Base-by-base conservation (phyloP, 2,113 vertebrate genomes). In the Atractosteus spatula region DNA sequence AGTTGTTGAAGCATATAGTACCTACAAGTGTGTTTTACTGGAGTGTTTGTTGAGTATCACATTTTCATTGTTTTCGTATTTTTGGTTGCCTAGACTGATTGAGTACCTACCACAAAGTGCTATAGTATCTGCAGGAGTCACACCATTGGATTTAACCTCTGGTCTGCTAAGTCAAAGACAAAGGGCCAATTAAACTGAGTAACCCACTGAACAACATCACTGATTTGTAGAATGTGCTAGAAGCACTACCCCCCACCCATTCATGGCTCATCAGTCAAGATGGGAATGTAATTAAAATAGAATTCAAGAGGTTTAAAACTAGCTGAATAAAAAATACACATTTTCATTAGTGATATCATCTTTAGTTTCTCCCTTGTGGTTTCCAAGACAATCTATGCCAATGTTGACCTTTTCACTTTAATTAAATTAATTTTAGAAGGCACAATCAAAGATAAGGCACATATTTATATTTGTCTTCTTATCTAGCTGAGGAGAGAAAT, bases 251-350 rank as follows among this genome's bases (percentile, higher is more conserved):
- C 29, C 55, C 75, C 59, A 68, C 68, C 71, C 76, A 82, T 78
- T 75, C 77, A 77, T 76, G 70, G 68, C 76, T 82, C 84, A 87
- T 89, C 85, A 86, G 88, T 90, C 87, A 89, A 80, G 74, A 66
- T 76, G 71, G 78, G 82, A 79, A 72, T 75, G 80, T 83, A 80
- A 88, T 87, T 78, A 83, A 84, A 79, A 82, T 80, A 79, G 79
- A 79, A 80, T 74, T 78, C 78, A 70, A 68, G 74, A 79, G 77
- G 82, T 81, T 70, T 47, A 66, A 66, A 75, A 69, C 43, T 44
- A n/a, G 66, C 42, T 14, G 12, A 14, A 66, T 66, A 13, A n/a
- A 29, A 66, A 61, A 57, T 29, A 13, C 61, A 57, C 54, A 55
- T 70, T 67, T 41, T 66, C 74, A 75, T 67, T 69, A 62, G 55